Percentiles rank a stretch among this genome's conserved stretches.
These are phyloP conservation scores for Hafferia zeledoni DNA, from an alignment of 2,797 vertebrate genomes.

Conservation along the genomic window DNA sequence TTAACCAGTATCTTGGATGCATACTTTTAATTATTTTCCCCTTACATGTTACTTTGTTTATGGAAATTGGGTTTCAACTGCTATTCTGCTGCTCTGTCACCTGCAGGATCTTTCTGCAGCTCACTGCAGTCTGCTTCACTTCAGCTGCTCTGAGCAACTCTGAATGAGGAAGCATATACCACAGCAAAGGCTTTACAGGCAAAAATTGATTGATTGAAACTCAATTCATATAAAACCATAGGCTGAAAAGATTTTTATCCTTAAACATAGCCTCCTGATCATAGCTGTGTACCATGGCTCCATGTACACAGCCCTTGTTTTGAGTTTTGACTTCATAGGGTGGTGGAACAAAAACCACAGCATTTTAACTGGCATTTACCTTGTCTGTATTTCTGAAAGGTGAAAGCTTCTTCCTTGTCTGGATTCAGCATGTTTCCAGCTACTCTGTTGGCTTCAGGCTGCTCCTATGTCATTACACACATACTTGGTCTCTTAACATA, in stretches of 20 bases:
- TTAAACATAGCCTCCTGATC: neutral
- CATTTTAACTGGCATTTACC: neutral
- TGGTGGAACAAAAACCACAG: neutral
- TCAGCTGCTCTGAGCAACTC: neutral
- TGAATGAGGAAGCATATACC: neutral
- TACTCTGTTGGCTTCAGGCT: neutral
- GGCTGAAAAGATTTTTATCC: neutral
- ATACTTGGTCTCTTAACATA: neutral
- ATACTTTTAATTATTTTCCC: neutral
- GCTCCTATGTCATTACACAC: neutral
- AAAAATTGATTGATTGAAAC: neutral
- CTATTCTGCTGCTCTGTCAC: neutral
- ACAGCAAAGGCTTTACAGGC: neutral
- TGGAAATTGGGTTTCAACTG: neutral
- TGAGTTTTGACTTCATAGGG: fast-evolving
- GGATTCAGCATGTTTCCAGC: neutral
- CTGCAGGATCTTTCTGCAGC: neutral
- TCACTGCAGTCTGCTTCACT: neutral
- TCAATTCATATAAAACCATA: neutral
- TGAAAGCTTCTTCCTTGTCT: neutral
- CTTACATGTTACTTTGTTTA: neutral
- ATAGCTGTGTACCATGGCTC: neutral
- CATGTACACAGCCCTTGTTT: neutral
- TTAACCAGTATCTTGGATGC: neutral
- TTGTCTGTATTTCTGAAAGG: neutral